phyloP scores from a whole-genome alignment of 2,113 vertebrate genomes.

The Petroica traversi region DNA sequence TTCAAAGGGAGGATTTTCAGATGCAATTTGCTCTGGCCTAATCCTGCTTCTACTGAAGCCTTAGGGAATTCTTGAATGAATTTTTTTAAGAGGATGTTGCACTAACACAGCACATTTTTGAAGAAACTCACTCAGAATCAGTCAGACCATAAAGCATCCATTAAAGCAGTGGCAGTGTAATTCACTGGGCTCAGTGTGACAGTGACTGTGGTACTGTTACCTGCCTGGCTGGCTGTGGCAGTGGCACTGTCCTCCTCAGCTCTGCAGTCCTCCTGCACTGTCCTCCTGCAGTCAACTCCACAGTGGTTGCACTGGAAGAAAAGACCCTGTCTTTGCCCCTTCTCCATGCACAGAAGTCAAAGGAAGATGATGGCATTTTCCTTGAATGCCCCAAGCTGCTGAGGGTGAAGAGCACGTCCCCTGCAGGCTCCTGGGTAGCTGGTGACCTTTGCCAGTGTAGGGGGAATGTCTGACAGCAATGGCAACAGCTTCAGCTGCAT shows the following conservation, averaged over 20 bases:
- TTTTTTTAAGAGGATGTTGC: background rate
- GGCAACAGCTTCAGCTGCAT: background rate
- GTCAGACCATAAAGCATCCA: background rate
- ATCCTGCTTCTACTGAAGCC: background rate
- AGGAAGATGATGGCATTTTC: background rate
- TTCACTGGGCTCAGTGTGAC: background rate
- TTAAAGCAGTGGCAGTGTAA: background rate
- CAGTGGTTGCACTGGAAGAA: background rate
- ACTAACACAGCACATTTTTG: background rate
- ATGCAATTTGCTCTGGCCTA: background rate
- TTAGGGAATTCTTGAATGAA: background rate
- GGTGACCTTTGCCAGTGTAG: background rate
- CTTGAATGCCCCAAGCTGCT: accelerated
- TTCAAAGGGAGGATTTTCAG: background rate
- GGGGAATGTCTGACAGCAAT: accelerated
- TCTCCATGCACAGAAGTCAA: background rate
- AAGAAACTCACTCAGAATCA: background rate
- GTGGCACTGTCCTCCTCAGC: background rate
- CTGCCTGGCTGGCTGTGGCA: background rate
- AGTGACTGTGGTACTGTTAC: background rate
- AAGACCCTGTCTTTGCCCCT: background rate
- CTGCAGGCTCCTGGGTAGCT: background rate
- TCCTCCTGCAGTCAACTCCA: accelerated
- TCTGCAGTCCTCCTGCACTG: too few species aligned
- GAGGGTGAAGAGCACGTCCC: accelerated